These are phyloP conservation scores for Nyctalus aviator DNA, from an alignment of 2,797 vertebrate genomes.

Conservation along the genomic window DNA sequence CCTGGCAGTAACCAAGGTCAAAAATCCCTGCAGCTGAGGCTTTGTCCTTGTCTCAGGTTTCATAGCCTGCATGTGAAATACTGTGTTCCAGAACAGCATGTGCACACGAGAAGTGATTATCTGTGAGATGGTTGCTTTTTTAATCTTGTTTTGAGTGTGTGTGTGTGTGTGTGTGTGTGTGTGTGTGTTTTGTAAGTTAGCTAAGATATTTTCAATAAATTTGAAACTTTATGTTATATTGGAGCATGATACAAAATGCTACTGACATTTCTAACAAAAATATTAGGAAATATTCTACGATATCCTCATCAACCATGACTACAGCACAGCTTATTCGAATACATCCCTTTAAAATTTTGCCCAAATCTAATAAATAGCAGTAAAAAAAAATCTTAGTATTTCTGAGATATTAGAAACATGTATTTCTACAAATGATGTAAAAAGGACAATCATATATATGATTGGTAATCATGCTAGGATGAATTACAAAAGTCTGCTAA, in stretches of 20 bases:
- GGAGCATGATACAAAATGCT: constrained; percentile 54
- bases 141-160: background rate
- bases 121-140: constrained; percentile 24
- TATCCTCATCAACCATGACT: constrained; percentile 40
- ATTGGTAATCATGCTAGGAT: background rate
- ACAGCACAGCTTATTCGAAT: constrained; percentile 40
- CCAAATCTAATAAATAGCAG: constrained; percentile 46
- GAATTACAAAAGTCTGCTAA: constrained; percentile 46
- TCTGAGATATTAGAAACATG: constrained; percentile 49
- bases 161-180: no score
- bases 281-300: constrained; percentile 61
- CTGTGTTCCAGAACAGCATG: constrained; percentile 53
- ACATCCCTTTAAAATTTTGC: constrained; percentile 50
- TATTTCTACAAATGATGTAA: constrained; percentile 59
- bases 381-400: constrained; percentile 43
- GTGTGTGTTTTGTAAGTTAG: constrained; percentile 22
- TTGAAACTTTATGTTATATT: constrained; percentile 58
- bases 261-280: constrained; percentile 68
- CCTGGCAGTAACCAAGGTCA: constrained; percentile 47
- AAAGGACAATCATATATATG: constrained; percentile 45
- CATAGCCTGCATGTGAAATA: constrained; percentile 26
- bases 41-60: constrained; percentile 58
- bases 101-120: constrained; percentile 55
- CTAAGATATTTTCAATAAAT: constrained; percentile 55
- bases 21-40: constrained; percentile 46